phyloP scores from a whole-genome alignment of 2,888 invertebrate species.

The Acrocyrtus sp. region DNA sequence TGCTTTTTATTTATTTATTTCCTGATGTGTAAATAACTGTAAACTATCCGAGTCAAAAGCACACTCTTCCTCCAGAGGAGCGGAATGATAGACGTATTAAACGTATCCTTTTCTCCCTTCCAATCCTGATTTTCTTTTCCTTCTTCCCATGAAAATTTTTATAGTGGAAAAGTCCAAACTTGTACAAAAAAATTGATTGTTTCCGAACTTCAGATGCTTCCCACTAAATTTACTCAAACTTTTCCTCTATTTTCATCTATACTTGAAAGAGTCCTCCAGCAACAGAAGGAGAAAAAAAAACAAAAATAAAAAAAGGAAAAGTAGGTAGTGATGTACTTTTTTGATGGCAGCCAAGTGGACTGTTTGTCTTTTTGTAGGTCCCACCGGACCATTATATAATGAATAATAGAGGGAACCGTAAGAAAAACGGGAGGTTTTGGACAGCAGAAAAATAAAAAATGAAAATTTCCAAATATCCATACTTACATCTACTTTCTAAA shows the following conservation, averaged over 20 bases:
- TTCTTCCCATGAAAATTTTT: too few relatives aligned
- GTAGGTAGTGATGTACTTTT: conserved; percentile 20
- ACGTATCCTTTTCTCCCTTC: conserved; percentile 31
- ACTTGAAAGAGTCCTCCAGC: neutral
- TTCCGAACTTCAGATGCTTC: conserved; percentile 21
- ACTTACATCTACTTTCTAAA: too few relatives aligned
- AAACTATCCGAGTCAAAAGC: too few relatives aligned
- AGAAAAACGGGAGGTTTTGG: neutral
- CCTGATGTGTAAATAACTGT: too few relatives aligned
- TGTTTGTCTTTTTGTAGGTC: conserved; percentile 49
- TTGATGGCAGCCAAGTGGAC: conserved; percentile 47
- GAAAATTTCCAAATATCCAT: neutral
- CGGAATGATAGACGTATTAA: too few relatives aligned
- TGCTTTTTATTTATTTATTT: too few relatives aligned
- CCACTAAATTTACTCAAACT: neutral
- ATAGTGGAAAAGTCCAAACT: too few relatives aligned
- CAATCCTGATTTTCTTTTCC: neutral
- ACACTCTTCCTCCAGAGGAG: too few relatives aligned
- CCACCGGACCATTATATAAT: conserved; percentile 52
- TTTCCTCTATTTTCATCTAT: neutral
- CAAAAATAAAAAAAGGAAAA: conserved; percentile 7
- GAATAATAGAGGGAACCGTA: conserved; percentile 42
- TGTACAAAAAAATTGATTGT: conserved; percentile 28
- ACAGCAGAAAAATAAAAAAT: neutral
- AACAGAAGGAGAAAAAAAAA: too few relatives aligned